Evolutionary conservation across 1,140 invertebrate species (phyloP).

Genomic region (Octopus bimaculoides): DNA sequence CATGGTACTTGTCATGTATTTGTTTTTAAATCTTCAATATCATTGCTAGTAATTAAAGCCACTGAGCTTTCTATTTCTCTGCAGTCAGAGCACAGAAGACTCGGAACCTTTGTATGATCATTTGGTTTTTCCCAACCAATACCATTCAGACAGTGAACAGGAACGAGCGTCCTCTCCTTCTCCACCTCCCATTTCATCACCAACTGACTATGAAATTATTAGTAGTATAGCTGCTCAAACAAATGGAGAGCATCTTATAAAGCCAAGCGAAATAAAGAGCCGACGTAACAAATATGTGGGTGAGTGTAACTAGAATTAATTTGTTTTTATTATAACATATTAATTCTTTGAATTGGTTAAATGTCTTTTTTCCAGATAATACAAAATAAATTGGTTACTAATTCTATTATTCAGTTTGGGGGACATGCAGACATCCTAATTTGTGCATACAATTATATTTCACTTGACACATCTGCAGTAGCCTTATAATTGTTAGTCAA

Average conservation of each 20-base stretch:
- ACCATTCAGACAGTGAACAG: constrained; percentile 48
- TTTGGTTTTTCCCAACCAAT: constrained; percentile 25
- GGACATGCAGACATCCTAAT: no score
- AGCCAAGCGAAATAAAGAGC: constrained; percentile 61
- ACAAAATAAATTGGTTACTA: no score
- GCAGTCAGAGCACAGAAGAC: constrained; percentile 61
- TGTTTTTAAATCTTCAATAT: no score
- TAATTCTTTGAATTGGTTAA: no score
- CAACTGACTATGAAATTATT: constrained; percentile 39
- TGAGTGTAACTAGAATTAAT: constrained; percentile 20
- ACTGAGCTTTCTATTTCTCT: constrained; percentile 17
- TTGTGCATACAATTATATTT: no score
- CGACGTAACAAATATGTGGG: constrained; percentile 58
- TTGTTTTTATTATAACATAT: no score
- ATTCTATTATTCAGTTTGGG: no score
- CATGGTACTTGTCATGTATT: no score
- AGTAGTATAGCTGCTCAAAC: constrained; percentile 62
- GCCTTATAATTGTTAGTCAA: no score
- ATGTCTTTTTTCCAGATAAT: no score
- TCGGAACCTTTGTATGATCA: constrained; percentile 80
- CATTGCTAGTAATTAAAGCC: no score
- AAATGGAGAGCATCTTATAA: constrained; percentile 61
- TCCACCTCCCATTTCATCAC: constrained; percentile 30
- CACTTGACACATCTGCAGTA: no score
- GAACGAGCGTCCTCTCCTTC: constrained; percentile 43